Evolutionary conservation across 2,888 invertebrate species (phyloP).

Genomic region (Pyrochroa serraticornis): DNA sequence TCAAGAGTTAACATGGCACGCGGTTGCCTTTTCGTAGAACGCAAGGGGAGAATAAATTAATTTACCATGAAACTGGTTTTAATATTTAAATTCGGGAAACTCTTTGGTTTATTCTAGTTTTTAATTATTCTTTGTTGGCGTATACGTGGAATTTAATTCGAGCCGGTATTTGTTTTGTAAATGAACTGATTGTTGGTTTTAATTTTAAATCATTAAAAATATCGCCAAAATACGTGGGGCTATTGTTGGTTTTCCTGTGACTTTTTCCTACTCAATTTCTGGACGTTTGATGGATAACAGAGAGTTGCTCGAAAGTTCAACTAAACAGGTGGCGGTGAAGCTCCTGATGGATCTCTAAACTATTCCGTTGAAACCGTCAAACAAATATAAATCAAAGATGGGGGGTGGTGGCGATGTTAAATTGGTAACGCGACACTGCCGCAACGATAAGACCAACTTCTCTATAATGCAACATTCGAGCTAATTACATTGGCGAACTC

Average conservation of each 20-base stretch:
- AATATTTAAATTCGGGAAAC: conserved; percentile 23
- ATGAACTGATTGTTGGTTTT: conserved; percentile 24
- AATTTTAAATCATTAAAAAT: conserved; percentile 10
- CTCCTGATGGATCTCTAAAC: no score
- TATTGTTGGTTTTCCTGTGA: conserved; percentile 2
- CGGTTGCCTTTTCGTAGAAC: conserved; percentile 3
- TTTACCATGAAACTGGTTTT: conserved; percentile 21
- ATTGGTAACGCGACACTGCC: no score
- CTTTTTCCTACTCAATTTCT: not conserved
- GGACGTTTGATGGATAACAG: no score
- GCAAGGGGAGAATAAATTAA: conserved; percentile 21
- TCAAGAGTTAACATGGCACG: conserved; percentile 15
- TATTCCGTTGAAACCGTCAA: no score
- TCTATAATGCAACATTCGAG: no score
- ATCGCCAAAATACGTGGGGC: not conserved
- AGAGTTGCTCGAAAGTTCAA: no score
- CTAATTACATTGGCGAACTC: no score
- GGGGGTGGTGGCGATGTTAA: no score
- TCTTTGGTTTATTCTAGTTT: conserved; percentile 13
- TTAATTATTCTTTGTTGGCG: conserved; percentile 17
- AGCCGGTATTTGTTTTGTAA: conserved; percentile 17
- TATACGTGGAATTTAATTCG: conserved; percentile 15
- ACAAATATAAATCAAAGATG: no score
- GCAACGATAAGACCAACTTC: no score
- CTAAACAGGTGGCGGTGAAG: no score